Evolutionary conservation across 2,113 vertebrate species (phyloP).

Genomic region (Leptobrachium ailaonicum): DNA sequence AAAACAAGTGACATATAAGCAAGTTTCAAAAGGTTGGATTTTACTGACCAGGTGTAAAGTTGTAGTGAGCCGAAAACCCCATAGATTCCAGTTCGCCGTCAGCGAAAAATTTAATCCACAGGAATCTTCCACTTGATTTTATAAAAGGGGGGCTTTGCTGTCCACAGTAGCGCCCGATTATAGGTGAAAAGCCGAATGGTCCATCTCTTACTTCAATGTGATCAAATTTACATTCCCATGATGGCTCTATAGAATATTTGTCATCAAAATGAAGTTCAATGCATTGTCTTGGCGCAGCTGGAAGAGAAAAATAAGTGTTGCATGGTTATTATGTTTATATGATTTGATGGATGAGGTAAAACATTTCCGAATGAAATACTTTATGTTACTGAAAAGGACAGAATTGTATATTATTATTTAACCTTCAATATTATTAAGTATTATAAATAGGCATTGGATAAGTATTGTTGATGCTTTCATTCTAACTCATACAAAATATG

Average conservation of each 20-base stretch:
- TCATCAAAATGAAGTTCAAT: slow-evolving; percentile 97
- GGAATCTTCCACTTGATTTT: slow-evolving; percentile 94
- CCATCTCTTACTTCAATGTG: slow-evolving; percentile 98
- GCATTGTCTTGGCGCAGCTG: slow-evolving; percentile 95
- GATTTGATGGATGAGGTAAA: no score
- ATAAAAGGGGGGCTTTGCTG: slow-evolving; percentile 93
- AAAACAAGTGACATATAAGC: no score
- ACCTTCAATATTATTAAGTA: no score
- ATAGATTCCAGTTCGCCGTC: slow-evolving; percentile 96
- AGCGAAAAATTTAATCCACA: slow-evolving; percentile 99
- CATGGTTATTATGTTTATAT: no score
- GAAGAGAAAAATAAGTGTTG: slow-evolving; percentile 34
- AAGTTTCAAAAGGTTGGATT: no score
- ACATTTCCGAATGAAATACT: no score
- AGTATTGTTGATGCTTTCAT: no score
- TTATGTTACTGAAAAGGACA: no score
- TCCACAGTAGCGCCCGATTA: slow-evolving; percentile 95
- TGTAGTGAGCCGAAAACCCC: slow-evolving; percentile 95
- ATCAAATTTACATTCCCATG: slow-evolving; percentile 99
- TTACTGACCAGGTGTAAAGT: slow-evolving; percentile 94
- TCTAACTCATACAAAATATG: no score
- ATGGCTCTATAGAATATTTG: slow-evolving; percentile 96
- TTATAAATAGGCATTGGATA: no score
- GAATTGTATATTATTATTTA: no score
- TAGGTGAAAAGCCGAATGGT: slow-evolving; percentile 96